Evolutionary conservation across 2,888 invertebrate species (phyloP).

Genomic region (Philopedon plagiatum): DNA sequence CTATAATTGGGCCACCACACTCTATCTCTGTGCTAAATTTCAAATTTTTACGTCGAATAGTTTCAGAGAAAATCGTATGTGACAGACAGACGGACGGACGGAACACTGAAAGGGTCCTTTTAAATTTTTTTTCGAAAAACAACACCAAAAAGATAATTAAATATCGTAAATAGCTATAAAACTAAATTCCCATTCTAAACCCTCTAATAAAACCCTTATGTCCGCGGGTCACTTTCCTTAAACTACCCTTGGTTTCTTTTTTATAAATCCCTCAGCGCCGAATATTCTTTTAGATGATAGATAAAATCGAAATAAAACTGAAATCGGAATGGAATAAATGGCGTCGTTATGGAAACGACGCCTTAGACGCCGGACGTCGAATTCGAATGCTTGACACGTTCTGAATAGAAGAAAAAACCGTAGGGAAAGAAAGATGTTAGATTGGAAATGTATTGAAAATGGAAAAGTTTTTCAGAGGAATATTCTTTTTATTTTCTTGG

Average conservation of each 20-base stretch:
- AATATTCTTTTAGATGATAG: slow-evolving; percentile 43
- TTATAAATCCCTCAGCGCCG: slow-evolving; percentile 32
- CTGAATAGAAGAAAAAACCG: slow-evolving; percentile 5
- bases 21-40: too few relatives aligned
- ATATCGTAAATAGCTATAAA: background rate
- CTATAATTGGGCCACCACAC: too few relatives aligned
- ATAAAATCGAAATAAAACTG: slow-evolving; percentile 48
- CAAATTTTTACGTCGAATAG: too few relatives aligned
- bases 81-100: too few relatives aligned
- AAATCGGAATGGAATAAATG: slow-evolving; percentile 59
- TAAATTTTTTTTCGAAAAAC: too few relatives aligned
- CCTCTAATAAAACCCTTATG: background rate
- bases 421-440: slow-evolving; percentile 36
- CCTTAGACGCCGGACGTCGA: slow-evolving; percentile 57
- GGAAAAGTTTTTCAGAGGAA: slow-evolving; percentile 6
- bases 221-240: background rate
- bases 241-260: background rate
- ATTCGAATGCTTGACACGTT: slow-evolving; percentile 34
- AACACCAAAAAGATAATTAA: too few relatives aligned
- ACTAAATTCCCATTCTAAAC: background rate
- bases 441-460: slow-evolving; percentile 32
- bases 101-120: too few relatives aligned
- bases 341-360: slow-evolving; percentile 61
- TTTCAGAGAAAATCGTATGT: too few relatives aligned
- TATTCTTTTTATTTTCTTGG: background rate